These are phyloP conservation scores for Oceanodroma leucorhoa DNA, from an alignment of 2,797 vertebrate species.

Conservation along the genomic window DNA sequence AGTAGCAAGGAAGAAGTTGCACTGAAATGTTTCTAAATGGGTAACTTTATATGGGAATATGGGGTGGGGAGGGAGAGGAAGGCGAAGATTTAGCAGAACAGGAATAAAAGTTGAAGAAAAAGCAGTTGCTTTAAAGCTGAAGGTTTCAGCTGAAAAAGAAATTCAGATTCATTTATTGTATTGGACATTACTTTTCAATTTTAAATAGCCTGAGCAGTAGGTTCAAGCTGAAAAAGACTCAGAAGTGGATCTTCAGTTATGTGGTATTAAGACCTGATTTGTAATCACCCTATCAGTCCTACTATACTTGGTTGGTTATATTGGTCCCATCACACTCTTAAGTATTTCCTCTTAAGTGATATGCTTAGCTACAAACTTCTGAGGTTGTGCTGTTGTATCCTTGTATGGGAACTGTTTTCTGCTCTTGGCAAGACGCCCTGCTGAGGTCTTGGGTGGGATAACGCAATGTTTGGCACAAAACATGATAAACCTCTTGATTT, in stretches of 20 bases:
- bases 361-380: neutral
- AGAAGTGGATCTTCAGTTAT: neutral
- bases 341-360: neutral
- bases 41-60: neutral
- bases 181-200: neutral
- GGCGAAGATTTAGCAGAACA: neutral
- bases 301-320: neutral
- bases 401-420: neutral
- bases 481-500: neutral
- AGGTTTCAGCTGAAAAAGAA: neutral
- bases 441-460: neutral
- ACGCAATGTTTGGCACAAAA: neutral
- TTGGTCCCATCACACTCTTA: neutral
- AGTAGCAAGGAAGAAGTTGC: neutral
- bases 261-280: neutral
- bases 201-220: neutral
- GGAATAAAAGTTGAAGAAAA: neutral
- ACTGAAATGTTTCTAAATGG: neutral
- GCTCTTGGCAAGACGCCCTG: neutral
- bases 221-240: neutral
- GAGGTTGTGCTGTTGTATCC: neutral
- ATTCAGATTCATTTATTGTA: neutral
- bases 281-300: neutral
- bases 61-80: neutral
- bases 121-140: neutral